These are phyloP conservation scores for Lycia hirtaria DNA, from an alignment of 2,888 invertebrate genomes.

Conservation along the genomic window DNA sequence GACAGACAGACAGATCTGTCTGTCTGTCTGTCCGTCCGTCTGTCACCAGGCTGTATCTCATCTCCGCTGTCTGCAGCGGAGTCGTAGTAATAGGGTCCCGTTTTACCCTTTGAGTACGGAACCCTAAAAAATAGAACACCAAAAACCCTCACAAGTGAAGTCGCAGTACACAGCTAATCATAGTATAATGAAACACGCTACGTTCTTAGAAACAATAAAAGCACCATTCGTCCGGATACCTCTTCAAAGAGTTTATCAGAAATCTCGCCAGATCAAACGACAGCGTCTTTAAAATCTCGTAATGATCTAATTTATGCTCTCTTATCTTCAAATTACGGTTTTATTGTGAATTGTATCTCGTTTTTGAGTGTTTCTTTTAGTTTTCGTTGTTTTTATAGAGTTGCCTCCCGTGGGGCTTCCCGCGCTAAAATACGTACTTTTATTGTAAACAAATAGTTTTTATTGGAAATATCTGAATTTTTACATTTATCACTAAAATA, in stretches of 20 bases:
- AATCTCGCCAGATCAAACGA: slow-evolving; percentile 16
- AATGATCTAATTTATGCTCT: slow-evolving; percentile 19
- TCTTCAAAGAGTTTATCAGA: slow-evolving; percentile 17
- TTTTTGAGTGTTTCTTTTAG: background rate
- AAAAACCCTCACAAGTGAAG: too few relatives aligned
- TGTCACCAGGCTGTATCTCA: too few relatives aligned
- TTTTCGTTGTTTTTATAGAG: background rate
- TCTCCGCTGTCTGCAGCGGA: too few relatives aligned
- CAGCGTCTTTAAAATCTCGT: slow-evolving; percentile 15
- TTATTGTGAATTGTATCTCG: slow-evolving; percentile 13
- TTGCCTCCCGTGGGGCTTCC: background rate
- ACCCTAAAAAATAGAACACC: too few relatives aligned
- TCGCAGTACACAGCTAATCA: background rate
- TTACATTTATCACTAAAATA: too few relatives aligned
- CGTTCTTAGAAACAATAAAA: slow-evolving; percentile 11
- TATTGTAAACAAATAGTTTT: too few relatives aligned
- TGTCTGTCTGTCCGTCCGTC: too few relatives aligned
- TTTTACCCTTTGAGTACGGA: too few relatives aligned
- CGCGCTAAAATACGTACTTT: too few relatives aligned
- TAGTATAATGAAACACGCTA: background rate
- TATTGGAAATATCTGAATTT: too few relatives aligned
- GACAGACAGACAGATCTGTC: too few relatives aligned
- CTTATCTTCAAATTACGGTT: slow-evolving; percentile 1
- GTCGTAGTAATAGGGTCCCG: too few relatives aligned
- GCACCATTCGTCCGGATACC: background rate